Conservation (phyloP, 2,113 vertebrate genomes). For the Xyliphius kryptos region DNA sequence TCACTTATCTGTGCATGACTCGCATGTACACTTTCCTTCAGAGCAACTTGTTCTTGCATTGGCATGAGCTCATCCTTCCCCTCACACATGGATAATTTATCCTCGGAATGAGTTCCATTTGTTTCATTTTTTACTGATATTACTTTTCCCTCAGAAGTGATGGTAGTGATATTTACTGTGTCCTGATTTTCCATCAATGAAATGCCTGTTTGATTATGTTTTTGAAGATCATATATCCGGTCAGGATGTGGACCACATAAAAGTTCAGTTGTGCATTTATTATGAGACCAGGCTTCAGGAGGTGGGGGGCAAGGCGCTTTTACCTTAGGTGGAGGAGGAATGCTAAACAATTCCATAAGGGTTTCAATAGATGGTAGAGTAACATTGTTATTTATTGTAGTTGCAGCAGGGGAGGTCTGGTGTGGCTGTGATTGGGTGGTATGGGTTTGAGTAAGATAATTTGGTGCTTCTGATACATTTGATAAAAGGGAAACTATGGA, state of each 20-base stretch:
- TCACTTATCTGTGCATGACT: no score
- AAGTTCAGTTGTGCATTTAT: conserved; percentile 56
- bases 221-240: conserved; percentile 36
- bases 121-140: no score
- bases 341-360: conserved; percentile 62
- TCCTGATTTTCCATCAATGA: conserved; percentile 26
- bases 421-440: conserved; percentile 28
- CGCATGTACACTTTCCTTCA: no score
- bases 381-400: conserved; percentile 18
- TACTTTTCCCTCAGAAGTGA: no score
- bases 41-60: no score
- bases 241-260: conserved; percentile 48
- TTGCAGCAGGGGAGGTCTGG: conserved; percentile 23
- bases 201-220: conserved; percentile 29
- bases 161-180: conserved; percentile 17
- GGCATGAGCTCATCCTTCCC: no score
- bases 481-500: conserved; percentile 82
- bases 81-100: no score
- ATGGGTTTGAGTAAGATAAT: conserved; percentile 43
- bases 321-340: conserved; percentile 85
- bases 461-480: conserved; percentile 64
- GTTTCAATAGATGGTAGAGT: conserved; percentile 14
- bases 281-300: conserved; percentile 68
- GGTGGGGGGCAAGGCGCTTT: conserved; percentile 82
- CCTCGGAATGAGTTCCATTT: no score